phyloP scores from a whole-genome alignment of 2,888 invertebrate species.

The Chrysopilus asiliformis region DNA sequence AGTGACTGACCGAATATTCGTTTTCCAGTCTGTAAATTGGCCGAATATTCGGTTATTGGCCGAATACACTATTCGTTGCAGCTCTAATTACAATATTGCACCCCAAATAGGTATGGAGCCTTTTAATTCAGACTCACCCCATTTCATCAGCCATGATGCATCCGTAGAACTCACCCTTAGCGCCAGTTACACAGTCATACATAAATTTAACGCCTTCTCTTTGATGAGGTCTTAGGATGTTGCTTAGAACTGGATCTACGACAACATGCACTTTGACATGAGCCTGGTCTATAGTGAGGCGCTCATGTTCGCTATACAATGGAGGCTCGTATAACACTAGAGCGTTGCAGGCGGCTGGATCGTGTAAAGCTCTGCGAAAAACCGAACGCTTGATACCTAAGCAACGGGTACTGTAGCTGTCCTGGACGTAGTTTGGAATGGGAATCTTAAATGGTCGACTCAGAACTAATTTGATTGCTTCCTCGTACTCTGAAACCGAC shows the following conservation, averaged over 20 bases:
- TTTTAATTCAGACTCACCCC: slow-evolving; percentile 48
- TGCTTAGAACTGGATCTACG: slow-evolving; percentile 85
- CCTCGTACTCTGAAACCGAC: slow-evolving; percentile 52
- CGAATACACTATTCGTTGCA: too few relatives aligned
- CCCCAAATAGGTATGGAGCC: too few relatives aligned
- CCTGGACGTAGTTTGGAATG: slow-evolving; percentile 72
- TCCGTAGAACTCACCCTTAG: slow-evolving; percentile 70
- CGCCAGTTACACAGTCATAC: slow-evolving; percentile 96
- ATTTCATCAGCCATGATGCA: slow-evolving; percentile 99
- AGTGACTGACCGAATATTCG: too few relatives aligned
- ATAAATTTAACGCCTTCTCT: slow-evolving; percentile 97
- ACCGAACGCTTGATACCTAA: slow-evolving; percentile 59
- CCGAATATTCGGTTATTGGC: too few relatives aligned
- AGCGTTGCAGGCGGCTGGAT: slow-evolving; percentile 85
- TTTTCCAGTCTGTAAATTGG: too few relatives aligned
- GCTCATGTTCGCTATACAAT: slow-evolving; percentile 71
- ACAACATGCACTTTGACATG: slow-evolving; percentile 78
- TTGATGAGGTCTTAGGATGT: slow-evolving; percentile 91
- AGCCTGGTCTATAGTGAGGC: slow-evolving; percentile 59
- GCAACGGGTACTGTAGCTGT: slow-evolving; percentile 54
- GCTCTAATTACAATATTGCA: too few relatives aligned
- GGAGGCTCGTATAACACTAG: slow-evolving; percentile 79
- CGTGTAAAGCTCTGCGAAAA: slow-evolving; percentile 61
- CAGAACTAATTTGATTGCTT: slow-evolving; percentile 67
- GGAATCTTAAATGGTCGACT: slow-evolving; percentile 85